Percentiles rank a stretch among this genome's conserved stretches.
Evolutionary conservation across 1,140 invertebrate genomes (phyloP).

Genomic region (Drosophila rhopaloa): DNA sequence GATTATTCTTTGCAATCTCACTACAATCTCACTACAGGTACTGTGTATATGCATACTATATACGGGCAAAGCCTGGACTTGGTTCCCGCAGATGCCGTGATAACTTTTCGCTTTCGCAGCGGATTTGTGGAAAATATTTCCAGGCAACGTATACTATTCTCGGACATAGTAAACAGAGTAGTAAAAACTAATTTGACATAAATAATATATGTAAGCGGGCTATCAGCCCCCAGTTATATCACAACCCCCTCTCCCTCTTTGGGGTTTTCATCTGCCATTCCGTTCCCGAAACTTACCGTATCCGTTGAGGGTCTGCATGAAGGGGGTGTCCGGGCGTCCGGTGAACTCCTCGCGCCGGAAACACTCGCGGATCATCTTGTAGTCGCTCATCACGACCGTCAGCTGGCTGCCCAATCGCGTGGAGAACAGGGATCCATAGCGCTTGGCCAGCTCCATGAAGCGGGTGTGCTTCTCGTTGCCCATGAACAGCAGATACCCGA

Average conservation of each 20-base stretch:
- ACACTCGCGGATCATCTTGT: constrained; percentile 92
- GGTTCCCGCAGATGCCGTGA: constrained; percentile 23
- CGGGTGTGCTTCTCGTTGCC: constrained; percentile 91
- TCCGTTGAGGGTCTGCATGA: constrained; percentile 94
- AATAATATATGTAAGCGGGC: constrained; percentile 2
- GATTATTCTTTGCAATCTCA: constrained; percentile 1
- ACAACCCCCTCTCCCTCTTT: neutral
- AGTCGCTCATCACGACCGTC: constrained; percentile 93
- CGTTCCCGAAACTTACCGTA: constrained; percentile 89
- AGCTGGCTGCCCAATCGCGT: constrained; percentile 90
- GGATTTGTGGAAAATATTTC: constrained; percentile 6
- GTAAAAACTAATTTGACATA: constrained; percentile 6
- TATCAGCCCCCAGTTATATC: neutral
- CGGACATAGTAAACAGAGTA: constrained; percentile 17
- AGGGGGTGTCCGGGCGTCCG: constrained; percentile 92
- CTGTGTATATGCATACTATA: neutral
- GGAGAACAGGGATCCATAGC: constrained; percentile 93
- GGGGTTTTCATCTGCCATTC: too few relatives aligned
- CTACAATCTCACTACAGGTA: neutral
- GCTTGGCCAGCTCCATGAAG: constrained; percentile 89
- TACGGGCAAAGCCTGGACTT: constrained; percentile 12
- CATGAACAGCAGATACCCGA: constrained; percentile 93
- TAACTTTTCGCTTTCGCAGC: constrained; percentile 36
- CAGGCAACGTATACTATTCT: neutral
- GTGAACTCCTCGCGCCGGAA: constrained; percentile 94